These are phyloP conservation scores for Drosophila seguyi DNA, from an alignment of 1,140 invertebrate species.

Conservation along the genomic window DNA sequence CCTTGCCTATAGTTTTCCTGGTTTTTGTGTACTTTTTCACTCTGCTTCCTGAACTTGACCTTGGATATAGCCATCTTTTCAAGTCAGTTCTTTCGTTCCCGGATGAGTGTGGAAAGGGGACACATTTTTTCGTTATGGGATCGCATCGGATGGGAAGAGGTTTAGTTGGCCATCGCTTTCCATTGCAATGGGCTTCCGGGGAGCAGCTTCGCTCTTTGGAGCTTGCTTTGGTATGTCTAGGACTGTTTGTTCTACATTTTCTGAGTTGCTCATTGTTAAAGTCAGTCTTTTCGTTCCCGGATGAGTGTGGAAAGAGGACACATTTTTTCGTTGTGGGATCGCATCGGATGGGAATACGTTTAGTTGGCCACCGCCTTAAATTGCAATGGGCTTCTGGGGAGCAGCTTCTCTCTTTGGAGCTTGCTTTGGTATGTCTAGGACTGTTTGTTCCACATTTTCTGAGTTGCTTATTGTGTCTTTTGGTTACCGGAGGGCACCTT, in stretches of 20 bases:
- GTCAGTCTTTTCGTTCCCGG: not conserved
- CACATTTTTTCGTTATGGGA: not conserved
- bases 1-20: not conserved
- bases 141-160: not conserved
- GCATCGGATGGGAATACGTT: not conserved
- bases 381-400: not conserved
- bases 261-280: not conserved
- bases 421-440: not conserved
- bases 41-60: not conserved
- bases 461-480: not conserved
- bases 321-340: not conserved
- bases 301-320: not conserved
- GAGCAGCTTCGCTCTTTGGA: not conserved
- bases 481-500: not conserved
- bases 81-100: slow-evolving; percentile 1
- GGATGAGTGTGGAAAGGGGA: not conserved
- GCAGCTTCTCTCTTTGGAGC: not conserved
- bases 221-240: not conserved
- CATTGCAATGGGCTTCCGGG: not conserved
- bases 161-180: not conserved
- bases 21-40: not conserved
- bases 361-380: not conserved
- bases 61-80: not conserved
- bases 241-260: not conserved
- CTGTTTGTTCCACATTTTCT: not conserved